Base-by-base conservation (phyloP, 2,113 vertebrate species). In the Eublepharis macularius region DNA sequence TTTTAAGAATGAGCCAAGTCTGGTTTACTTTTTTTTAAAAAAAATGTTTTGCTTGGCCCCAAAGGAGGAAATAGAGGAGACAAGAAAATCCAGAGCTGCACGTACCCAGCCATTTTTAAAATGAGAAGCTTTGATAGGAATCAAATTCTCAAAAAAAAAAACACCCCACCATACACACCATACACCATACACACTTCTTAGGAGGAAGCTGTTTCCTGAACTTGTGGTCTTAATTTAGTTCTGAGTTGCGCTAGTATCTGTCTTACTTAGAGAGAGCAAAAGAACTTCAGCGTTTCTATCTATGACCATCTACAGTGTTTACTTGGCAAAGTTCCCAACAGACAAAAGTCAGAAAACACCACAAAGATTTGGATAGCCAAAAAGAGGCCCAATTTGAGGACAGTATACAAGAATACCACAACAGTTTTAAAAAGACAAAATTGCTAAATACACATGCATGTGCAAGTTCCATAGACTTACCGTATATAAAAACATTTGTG, bases 1-100 rank as follows among this genome's bases (percentile, higher is more conserved):
- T 36, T 70, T 76, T 91, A 45, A 2, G 86, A 88, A 66, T 51
- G 72, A 90, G 80, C 85, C 54, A 88, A 91, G 73, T 81, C 90
- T 92, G 89, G 54, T 78, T 76, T 79, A 86, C 86, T 43, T 89
- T 87, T 63, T 57, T 82, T 93, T 88, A 75, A 83, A n/a, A 94
- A 77, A 78, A 81, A 88, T 85, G 90, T 82, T 90, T 94, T 45
- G 0, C 91, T 87, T 82, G 84, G 65, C 80, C 86, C 83, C 87
- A 49, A 19, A 90, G 68, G 85, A 87, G 76, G 66, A 70, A 86
- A 80, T 6, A 88, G 36, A 81, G 87, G 57, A 90, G 0, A 87
- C 70, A 78, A 68, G 29, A 81, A 43, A 79, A 84, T 10, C 45
- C 68, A 85, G 43, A 83, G 45, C 51, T 83, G 72, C 0, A 0